Percentiles rank a stretch among this genome's conserved stretches.
Conservation (phyloP, 2,888 invertebrate genomes). For the Caenorhabditis sp. region DNA sequence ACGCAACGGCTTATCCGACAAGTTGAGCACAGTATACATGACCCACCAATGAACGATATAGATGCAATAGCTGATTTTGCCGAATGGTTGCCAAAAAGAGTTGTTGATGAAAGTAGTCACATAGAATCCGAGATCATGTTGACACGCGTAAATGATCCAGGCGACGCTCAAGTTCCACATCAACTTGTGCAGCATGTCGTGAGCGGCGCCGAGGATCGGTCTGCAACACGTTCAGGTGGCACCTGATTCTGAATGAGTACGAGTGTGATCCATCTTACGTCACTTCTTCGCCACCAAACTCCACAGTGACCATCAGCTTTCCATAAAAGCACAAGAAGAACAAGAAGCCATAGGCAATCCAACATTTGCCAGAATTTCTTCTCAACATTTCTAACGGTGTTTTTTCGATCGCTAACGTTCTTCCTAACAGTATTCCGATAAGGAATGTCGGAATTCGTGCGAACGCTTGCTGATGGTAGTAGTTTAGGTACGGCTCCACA, state of each 20-base stretch:
- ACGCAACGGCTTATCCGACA: neutral
- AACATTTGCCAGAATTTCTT: neutral
- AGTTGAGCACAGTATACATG: too few relatives aligned
- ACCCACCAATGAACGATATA: slow-evolving; percentile 83
- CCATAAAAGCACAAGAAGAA: slow-evolving; percentile 12
- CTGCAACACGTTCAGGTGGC: too few relatives aligned
- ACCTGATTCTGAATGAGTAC: too few relatives aligned
- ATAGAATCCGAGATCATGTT: slow-evolving; percentile 80
- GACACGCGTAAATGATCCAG: slow-evolving; percentile 80
- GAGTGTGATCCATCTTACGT: neutral
- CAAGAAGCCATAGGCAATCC: neutral
- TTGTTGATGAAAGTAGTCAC: slow-evolving; percentile 62
- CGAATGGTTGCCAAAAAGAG: slow-evolving; percentile 84
- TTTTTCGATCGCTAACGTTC: neutral
- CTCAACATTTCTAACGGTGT: neutral
- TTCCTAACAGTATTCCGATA: slow-evolving; percentile 79
- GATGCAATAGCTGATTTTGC: slow-evolving; percentile 92
- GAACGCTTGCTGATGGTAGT: slow-evolving; percentile 2
- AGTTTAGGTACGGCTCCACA: slow-evolving; percentile 3
- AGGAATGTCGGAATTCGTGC: slow-evolving; percentile 76
- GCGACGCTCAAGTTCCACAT: slow-evolving; percentile 79
- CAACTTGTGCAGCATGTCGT: slow-evolving; percentile 68
- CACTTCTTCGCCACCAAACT: slow-evolving; percentile 16
- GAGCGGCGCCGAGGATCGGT: slow-evolving; percentile 15
- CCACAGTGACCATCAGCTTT: slow-evolving; percentile 5